Evolutionary conservation across 2,113 vertebrate species (phyloP).

Genomic region (Mellivora capensis): DNA sequence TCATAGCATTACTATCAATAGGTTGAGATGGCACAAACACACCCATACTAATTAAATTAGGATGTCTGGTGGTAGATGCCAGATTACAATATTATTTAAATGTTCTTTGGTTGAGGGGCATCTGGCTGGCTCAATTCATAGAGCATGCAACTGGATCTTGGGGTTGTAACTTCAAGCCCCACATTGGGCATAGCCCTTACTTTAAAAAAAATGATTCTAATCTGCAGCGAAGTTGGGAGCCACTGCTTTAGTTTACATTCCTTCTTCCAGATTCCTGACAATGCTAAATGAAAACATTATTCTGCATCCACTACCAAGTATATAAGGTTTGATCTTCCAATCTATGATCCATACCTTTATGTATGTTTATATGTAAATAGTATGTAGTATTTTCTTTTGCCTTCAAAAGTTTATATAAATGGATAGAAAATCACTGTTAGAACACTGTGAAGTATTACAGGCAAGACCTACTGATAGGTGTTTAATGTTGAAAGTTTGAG

Average conservation of each 20-base stretch:
- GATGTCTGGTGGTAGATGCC: not conserved
- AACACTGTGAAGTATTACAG: not conserved
- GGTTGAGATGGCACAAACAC: not conserved
- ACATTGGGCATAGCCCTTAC: not conserved
- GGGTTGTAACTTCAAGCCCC: not conserved
- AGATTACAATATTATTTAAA: constrained; percentile 13
- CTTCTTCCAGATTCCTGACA: not conserved
- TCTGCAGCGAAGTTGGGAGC: not conserved
- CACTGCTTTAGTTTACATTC: not conserved
- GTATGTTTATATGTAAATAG: not conserved
- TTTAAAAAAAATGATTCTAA: not conserved
- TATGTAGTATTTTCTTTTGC: not conserved
- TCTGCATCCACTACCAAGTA: not conserved
- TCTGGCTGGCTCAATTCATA: not conserved
- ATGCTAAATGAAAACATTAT: not conserved
- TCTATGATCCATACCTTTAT: not conserved
- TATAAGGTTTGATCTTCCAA: not conserved
- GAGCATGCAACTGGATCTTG: not conserved
- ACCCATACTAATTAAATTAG: not conserved
- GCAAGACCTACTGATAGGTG: not conserved
- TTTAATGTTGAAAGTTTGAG: not conserved
- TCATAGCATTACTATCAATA: not conserved
- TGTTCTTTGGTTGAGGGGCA: not conserved
- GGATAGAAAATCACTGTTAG: not conserved
- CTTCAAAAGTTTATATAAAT: not conserved